phyloP scores from a whole-genome alignment of 2,113 vertebrate genomes.

The Syrmaticus mikado region DNA sequence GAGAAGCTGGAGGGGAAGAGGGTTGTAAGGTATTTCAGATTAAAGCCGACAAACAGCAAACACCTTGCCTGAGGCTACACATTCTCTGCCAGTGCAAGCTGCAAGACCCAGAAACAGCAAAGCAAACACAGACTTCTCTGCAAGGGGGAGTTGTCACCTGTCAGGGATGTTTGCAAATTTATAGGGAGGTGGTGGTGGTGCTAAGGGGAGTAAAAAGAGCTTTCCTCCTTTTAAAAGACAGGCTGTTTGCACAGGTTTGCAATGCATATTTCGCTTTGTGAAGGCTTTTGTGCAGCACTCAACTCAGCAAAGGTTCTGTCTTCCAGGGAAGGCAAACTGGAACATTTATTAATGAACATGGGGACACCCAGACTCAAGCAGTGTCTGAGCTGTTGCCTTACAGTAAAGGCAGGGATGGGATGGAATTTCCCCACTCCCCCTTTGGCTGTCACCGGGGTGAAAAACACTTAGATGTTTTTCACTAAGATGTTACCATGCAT shows the following conservation, averaged over 20 bases:
- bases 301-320: slow-evolving; percentile 28
- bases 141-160: slow-evolving; percentile 79
- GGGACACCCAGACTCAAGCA: not conserved
- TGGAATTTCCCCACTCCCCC: slow-evolving; percentile 18
- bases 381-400: slow-evolving; percentile 2
- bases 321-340: slow-evolving; percentile 32
- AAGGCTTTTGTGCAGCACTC: slow-evolving; percentile 66
- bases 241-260: slow-evolving; percentile 80
- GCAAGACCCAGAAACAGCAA: slow-evolving; percentile 78
- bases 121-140: slow-evolving; percentile 77
- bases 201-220: slow-evolving; percentile 67
- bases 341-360: slow-evolving; percentile 41
- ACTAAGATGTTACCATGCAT: not conserved
- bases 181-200: slow-evolving; percentile 66
- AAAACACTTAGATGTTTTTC: not conserved
- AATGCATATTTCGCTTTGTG: slow-evolving; percentile 72
- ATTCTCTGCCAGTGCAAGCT: slow-evolving; percentile 75
- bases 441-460: not conserved
- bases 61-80: slow-evolving; percentile 84
- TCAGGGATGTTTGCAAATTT: slow-evolving; percentile 81
- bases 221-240: slow-evolving; percentile 72
- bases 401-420: slow-evolving; percentile 10
- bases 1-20: slow-evolving; percentile 71
- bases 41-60: slow-evolving; percentile 83
- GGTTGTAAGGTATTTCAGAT: slow-evolving; percentile 88